phyloP scores from a whole-genome alignment of 2,797 vertebrate genomes.

The Paedocypris micromegethes region DNA sequence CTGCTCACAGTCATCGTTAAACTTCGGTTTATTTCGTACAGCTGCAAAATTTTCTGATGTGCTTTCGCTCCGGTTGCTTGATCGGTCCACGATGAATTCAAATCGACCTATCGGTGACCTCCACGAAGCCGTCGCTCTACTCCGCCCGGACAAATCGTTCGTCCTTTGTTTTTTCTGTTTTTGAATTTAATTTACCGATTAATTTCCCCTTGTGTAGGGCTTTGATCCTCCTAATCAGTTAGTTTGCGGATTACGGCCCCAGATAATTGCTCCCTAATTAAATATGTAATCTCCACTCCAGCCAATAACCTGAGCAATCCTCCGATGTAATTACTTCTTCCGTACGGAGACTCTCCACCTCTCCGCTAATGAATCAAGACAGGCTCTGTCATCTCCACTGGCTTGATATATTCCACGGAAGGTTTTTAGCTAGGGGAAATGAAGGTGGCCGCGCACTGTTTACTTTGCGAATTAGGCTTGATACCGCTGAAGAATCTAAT shows the following conservation, averaged over 20 bases:
- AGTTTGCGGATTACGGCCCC: constrained; percentile 26
- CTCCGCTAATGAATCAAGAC: constrained; percentile 24
- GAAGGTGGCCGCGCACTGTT: constrained; percentile 23
- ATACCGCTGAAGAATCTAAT: constrained; percentile 19
- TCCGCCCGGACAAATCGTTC: background rate
- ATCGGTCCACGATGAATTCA: background rate
- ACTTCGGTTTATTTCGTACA: too few species aligned
- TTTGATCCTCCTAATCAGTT: constrained; percentile 32
- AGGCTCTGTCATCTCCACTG: constrained; percentile 25
- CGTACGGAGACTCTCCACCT: constrained; percentile 29
- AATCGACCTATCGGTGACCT: constrained; percentile 1
- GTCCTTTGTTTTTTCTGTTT: constrained; percentile 19
- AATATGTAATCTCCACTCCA: constrained; percentile 41
- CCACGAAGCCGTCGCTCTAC: constrained; percentile 18
- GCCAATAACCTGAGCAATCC: constrained; percentile 34
- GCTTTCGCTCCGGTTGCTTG: background rate
- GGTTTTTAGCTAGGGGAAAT: constrained; percentile 16
- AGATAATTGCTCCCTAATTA: constrained; percentile 41
- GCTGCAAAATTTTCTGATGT: too few species aligned
- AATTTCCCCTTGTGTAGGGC: constrained; percentile 31
- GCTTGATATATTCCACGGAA: constrained; percentile 2
- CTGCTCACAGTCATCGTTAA: too few species aligned
- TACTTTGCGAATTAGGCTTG: constrained; percentile 28
- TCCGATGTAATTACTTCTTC: constrained; percentile 35
- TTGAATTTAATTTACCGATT: constrained; percentile 30